Evolutionary conservation across 1,140 invertebrate species (phyloP).

Genomic region (Orius insidiosus): DNA sequence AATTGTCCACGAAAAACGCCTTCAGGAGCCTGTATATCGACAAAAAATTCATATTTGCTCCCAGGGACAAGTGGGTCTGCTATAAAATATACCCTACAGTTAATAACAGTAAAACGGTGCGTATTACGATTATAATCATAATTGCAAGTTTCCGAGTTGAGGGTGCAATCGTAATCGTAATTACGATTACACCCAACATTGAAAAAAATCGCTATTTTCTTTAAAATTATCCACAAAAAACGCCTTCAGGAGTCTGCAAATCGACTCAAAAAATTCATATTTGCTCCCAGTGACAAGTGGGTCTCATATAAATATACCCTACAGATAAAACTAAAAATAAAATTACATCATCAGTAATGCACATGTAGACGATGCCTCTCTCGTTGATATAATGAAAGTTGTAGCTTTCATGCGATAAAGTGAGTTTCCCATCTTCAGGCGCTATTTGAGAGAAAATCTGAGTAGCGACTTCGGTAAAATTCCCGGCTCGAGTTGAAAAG

Average conservation of each 20-base stretch:
- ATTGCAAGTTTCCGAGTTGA: no score
- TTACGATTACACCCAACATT: no score
- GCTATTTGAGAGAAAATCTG: constrained; percentile 74
- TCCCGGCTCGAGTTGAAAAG: constrained; percentile 77
- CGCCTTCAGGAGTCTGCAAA: no score
- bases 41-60: neutral
- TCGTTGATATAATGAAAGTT: constrained; percentile 83
- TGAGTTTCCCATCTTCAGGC: constrained; percentile 69
- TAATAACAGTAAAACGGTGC: constrained; percentile 9
- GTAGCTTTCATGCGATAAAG: constrained; percentile 82
- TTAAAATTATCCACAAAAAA: no score
- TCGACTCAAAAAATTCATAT: no score
- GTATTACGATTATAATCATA: no score
- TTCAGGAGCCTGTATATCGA: neutral
- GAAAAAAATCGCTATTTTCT: no score
- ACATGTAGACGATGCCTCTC: constrained; percentile 75
- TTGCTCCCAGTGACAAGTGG: no score
- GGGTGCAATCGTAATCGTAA: no score
- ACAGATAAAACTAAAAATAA: no score
- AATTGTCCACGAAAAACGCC: neutral
- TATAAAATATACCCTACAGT: neutral
- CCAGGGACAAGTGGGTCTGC: no score
- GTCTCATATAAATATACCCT: no score
- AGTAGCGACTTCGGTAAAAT: constrained; percentile 86
- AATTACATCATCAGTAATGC: constrained; percentile 81